These are phyloP conservation scores for Heliconius charithonia DNA, from an alignment of 2,888 invertebrate genomes.

Conservation along the genomic window DNA sequence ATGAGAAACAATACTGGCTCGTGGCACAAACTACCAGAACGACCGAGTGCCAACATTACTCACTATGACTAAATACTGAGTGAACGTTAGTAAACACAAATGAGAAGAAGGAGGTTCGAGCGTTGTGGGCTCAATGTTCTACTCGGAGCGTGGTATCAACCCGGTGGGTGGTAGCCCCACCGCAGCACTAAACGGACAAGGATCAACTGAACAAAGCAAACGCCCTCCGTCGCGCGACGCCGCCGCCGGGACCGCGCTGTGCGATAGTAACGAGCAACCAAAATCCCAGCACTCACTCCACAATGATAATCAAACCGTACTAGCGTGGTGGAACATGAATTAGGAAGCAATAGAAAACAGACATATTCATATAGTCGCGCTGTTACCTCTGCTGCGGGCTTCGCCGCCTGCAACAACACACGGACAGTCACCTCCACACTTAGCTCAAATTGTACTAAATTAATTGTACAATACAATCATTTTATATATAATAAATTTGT, in stretches of 20 bases:
- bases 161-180: constrained; percentile 65
- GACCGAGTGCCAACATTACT: constrained; percentile 36
- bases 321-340: constrained; percentile 78
- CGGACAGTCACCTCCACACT: constrained; percentile 62
- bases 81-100: constrained; percentile 70
- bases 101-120: constrained; percentile 58
- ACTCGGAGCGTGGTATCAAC: constrained; percentile 74
- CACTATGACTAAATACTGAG: constrained; percentile 62
- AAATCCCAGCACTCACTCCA: constrained; percentile 82
- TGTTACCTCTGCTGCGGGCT: constrained; percentile 87
- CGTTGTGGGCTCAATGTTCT: constrained; percentile 81
- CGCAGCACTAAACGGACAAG: constrained; percentile 75
- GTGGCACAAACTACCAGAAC: constrained; percentile 61
- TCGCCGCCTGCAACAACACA: constrained; percentile 88
- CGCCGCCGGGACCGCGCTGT: constrained; percentile 19
- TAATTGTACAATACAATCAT: background rate
- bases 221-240: constrained; percentile 58
- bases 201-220: constrained; percentile 71
- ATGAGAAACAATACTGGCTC: constrained; percentile 50
- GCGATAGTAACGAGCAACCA: constrained; percentile 78
- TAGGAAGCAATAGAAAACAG: constrained; percentile 80
- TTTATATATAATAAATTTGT: background rate
- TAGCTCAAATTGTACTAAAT: constrained; percentile 7
- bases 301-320: constrained; percentile 71
- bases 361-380: constrained; percentile 59